phyloP scores from a whole-genome alignment of 2,888 invertebrate genomes.

The Hetaerina titia region DNA sequence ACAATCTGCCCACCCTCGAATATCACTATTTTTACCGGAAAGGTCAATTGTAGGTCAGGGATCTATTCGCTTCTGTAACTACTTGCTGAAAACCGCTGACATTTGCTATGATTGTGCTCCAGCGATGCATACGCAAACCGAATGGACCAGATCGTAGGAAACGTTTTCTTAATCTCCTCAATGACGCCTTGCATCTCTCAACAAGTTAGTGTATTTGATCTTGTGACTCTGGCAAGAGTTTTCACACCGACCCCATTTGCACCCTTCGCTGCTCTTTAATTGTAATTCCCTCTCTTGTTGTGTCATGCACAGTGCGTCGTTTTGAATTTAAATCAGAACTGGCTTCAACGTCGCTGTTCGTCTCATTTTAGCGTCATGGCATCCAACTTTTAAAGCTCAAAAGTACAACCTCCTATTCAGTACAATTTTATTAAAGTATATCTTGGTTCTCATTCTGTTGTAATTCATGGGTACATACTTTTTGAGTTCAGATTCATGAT shows the following conservation, averaged over 20 bases:
- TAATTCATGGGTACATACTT: neutral
- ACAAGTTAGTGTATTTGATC: neutral
- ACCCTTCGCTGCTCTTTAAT: neutral
- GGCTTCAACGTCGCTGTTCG: neutral
- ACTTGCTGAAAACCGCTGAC: neutral
- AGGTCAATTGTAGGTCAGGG: neutral
- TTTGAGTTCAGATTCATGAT: neutral
- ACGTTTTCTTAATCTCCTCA: neutral
- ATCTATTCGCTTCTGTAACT: neutral
- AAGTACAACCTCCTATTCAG: neutral
- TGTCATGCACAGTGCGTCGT: neutral
- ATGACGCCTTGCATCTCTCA: neutral
- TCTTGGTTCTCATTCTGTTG: neutral
- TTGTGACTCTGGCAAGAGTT: neutral
- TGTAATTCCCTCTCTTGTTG: neutral
- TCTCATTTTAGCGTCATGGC: neutral
- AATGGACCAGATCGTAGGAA: neutral
- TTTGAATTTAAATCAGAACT: neutral
- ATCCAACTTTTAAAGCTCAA: neutral
- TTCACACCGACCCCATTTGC: neutral
- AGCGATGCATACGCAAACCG: no score
- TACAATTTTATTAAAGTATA: neutral
- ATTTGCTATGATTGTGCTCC: neutral
- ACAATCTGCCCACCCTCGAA: conserved; percentile 2
- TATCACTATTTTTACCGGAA: neutral